Evolutionary conservation across 2,888 invertebrate species (phyloP).

Genomic region (Osmoderma eremita): DNA sequence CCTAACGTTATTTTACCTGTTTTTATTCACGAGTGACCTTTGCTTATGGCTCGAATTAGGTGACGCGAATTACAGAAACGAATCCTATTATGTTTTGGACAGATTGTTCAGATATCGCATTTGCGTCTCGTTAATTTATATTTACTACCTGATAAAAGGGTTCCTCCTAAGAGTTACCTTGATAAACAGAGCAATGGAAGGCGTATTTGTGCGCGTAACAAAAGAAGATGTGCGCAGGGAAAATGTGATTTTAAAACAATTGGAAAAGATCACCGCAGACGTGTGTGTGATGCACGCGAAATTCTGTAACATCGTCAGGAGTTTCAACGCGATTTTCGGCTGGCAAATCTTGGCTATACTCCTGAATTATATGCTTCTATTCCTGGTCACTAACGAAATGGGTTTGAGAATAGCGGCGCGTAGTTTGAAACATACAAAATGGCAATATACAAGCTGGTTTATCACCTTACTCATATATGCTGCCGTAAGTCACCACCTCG

Average conservation of each 20-base stretch:
- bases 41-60: background rate
- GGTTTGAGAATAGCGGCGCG: background rate
- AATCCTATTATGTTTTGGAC: background rate
- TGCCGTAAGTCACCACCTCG: background rate
- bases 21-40: background rate
- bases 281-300: background rate
- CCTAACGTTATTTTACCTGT: background rate
- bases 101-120: background rate
- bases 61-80: background rate
- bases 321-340: conserved; percentile 3
- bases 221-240: too few species aligned
- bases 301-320: background rate
- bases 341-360: background rate
- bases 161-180: background rate
- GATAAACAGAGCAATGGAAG: background rate
- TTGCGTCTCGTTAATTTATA: background rate
- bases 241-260: background rate
- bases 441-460: background rate
- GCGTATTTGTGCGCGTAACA: background rate
- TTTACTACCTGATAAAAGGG: background rate
- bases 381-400: background rate
- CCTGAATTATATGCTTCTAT: background rate
- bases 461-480: background rate
- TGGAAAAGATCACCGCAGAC: background rate
- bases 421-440: background rate